Evolutionary conservation across 2,113 vertebrate genomes (phyloP).

Genomic region (Thamnophis sirtalis): DNA sequence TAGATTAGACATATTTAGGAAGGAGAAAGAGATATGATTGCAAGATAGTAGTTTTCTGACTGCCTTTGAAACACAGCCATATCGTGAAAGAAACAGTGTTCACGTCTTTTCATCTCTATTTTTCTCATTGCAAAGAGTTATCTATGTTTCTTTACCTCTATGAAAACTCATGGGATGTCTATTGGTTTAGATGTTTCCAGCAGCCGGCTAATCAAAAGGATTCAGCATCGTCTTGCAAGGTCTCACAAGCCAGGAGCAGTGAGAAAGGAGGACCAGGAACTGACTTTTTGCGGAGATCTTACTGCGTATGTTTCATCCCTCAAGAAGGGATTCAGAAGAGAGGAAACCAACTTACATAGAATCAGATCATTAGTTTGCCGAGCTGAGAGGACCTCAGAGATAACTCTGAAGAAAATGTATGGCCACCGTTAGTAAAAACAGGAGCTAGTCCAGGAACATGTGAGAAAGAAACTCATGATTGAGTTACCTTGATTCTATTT

Average conservation of each 20-base stretch:
- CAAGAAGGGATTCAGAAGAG: background rate
- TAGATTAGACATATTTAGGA: background rate
- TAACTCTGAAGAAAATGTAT: background rate
- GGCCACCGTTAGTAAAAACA: background rate
- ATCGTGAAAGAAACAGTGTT: background rate
- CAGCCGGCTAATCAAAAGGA: background rate
- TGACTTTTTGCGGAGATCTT: background rate
- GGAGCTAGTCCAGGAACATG: background rate
- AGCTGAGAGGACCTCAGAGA: background rate
- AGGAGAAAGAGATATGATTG: background rate
- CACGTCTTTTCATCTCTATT: background rate
- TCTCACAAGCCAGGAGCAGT: background rate
- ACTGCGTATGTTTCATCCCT: background rate
- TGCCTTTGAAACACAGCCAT: background rate
- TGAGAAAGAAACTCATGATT: background rate
- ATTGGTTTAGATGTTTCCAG: background rate
- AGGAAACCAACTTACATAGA: background rate
- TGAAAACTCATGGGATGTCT: background rate
- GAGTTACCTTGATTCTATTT: background rate
- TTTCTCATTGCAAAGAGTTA: background rate
- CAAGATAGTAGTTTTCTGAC: background rate
- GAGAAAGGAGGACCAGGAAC: background rate
- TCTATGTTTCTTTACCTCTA: background rate
- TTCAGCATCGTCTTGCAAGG: background rate
- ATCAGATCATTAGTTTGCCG: background rate